phyloP scores from a whole-genome alignment of 2,888 invertebrate species.

The Linnaemya tessellans region DNA sequence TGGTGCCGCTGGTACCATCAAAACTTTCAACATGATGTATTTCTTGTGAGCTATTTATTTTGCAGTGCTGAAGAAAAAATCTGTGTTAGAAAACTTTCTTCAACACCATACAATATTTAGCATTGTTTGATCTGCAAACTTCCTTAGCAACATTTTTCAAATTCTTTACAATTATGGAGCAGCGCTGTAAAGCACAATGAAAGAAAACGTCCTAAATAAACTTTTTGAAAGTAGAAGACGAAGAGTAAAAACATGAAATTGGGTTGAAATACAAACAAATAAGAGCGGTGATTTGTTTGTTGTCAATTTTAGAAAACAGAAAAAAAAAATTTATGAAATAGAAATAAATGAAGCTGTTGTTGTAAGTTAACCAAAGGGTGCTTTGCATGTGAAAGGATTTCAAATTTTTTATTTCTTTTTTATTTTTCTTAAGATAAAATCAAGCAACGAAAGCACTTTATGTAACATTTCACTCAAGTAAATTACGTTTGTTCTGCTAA shows the following conservation, averaged over 20 bases:
- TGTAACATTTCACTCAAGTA: neutral
- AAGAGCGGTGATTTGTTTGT: conserved; percentile 28
- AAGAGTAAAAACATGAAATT: neutral
- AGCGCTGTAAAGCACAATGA: neutral
- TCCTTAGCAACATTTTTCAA: neutral
- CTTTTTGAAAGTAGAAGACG: conserved; percentile 10
- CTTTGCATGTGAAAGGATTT: conserved; percentile 1
- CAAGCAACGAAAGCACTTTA: neutral
- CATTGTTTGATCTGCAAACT: conserved; percentile 11
- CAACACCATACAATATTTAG: neutral
- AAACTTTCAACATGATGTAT: conserved; percentile 28
- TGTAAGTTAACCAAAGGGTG: neutral
- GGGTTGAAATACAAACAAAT: conserved; percentile 2
- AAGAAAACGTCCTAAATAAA: conserved; percentile 43
- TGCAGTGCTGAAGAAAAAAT: neutral
- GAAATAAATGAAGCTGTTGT: neutral
- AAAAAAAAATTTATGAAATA: neutral
- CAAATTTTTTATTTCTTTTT: neutral
- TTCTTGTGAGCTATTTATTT: neutral
- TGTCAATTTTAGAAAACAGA: conserved; percentile 9
- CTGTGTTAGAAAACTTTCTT: neutral
- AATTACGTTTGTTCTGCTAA: neutral
- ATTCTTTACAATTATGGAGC: conserved; percentile 8
- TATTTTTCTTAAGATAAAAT: neutral
- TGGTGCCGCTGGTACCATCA: conserved; percentile 1